Percentiles rank a stretch among this genome's conserved stretches.
phyloP scores from a whole-genome alignment of 2,113 vertebrate species.

The Onychorhynchus coronatus region DNA sequence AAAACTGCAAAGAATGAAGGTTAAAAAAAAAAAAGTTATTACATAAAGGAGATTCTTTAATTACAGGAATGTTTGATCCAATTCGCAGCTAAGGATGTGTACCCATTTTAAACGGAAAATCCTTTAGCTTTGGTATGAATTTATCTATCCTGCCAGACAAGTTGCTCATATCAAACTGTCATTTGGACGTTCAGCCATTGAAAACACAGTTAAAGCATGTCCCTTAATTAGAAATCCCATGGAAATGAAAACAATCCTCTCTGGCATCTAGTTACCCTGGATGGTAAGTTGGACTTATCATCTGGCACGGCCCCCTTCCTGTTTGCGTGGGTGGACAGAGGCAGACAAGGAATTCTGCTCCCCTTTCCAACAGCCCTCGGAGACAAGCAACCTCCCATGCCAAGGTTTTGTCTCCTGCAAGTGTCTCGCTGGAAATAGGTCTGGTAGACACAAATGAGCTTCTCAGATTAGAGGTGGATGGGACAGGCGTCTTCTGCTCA shows the following conservation, averaged over 20 bases:
- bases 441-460: not conserved
- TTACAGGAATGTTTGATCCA: not conserved
- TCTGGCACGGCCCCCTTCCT: constrained; percentile 25
- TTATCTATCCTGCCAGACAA: constrained; percentile 45
- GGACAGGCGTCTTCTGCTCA: not conserved
- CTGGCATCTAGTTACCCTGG: constrained; percentile 43
- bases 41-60: constrained; percentile 29
- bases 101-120: constrained; percentile 53
- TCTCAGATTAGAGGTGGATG: not conserved
- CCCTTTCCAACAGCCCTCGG: constrained; percentile 27
- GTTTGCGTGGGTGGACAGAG: not conserved
- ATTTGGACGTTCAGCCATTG: constrained; percentile 41
- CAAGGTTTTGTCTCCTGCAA: constrained; percentile 13
- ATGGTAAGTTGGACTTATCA: constrained; percentile 22
- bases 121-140: constrained; percentile 60
- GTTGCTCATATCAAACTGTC: constrained; percentile 63
- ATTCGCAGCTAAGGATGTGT: constrained; percentile 27
- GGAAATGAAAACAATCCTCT: constrained; percentile 48
- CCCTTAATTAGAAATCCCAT: constrained; percentile 37
- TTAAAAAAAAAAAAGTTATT: constrained; percentile 33
- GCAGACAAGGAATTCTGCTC: constrained; percentile 40
- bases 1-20: constrained; percentile 5
- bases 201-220: constrained; percentile 43
- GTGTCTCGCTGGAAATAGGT: not conserved
- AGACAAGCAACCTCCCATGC: constrained; percentile 31